These are phyloP conservation scores for Ceratosolen fusciceps DNA, from an alignment of 1,140 invertebrate species.

Conservation along the genomic window DNA sequence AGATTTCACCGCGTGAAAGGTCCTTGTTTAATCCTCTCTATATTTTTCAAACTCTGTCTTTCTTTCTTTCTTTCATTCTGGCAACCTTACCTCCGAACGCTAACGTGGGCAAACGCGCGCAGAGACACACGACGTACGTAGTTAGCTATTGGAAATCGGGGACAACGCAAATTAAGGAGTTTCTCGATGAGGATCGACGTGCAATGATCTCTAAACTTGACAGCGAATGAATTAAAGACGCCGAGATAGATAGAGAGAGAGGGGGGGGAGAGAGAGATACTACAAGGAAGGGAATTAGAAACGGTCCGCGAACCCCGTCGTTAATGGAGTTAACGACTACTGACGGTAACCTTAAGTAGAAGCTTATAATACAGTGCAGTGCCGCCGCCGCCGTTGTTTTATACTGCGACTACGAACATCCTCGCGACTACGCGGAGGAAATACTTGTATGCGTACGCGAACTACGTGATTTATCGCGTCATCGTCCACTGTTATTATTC, in stretches of 20 bases:
- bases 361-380: constrained; percentile 20
- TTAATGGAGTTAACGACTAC: constrained; percentile 37
- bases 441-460: background rate
- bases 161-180: constrained; percentile 45
- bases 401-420: background rate
- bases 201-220: constrained; percentile 1
- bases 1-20: constrained; percentile 33
- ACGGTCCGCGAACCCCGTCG: constrained; percentile 25
- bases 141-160: constrained; percentile 35
- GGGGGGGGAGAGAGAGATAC: too few relatives aligned
- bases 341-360: constrained; percentile 2
- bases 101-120: background rate
- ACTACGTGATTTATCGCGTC: constrained; percentile 34
- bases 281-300: constrained; percentile 21
- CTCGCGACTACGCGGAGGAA: constrained; percentile 30
- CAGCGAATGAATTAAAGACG: constrained; percentile 24
- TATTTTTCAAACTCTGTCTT: too few relatives aligned
- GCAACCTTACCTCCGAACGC: background rate
- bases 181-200: constrained; percentile 40
- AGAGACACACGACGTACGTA: background rate
- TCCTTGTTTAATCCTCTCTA: constrained; percentile 18
- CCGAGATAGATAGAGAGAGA: constrained; percentile 1
- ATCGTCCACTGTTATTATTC: background rate
- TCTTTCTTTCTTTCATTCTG: background rate
- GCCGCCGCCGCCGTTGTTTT: constrained; percentile 18